Evolutionary conservation across 2,888 invertebrate species (phyloP).

Genomic region (Parnassius apollo): DNA sequence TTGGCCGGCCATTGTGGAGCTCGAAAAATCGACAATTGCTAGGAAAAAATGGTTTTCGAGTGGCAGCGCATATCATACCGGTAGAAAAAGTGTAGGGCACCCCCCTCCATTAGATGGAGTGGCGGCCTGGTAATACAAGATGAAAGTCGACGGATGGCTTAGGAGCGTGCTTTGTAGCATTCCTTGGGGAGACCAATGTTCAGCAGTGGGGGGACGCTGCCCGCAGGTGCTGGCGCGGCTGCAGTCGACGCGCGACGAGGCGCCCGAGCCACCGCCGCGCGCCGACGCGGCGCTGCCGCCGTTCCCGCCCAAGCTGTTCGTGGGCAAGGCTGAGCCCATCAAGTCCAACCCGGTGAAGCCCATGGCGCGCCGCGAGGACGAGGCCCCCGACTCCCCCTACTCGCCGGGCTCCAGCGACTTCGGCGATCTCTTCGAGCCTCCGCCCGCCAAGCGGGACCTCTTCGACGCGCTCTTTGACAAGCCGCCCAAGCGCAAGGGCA

Average conservation of each 20-base stretch:
- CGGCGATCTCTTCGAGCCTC: constrained; percentile 93
- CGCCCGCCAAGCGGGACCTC: constrained; percentile 64
- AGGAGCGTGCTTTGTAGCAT: too few relatives aligned
- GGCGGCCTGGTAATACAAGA: too few relatives aligned
- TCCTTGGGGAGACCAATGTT: too few relatives aligned
- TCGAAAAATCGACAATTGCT: too few relatives aligned
- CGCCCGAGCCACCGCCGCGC: constrained; percentile 59
- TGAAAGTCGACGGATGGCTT: too few relatives aligned
- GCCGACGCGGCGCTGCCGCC: constrained; percentile 41
- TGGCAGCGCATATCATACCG: too few relatives aligned
- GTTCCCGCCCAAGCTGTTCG: constrained; percentile 76
- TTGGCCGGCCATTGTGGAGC: too few relatives aligned
- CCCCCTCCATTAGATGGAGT: too few relatives aligned
- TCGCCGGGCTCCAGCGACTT: constrained; percentile 94
- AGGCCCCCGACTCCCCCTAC: constrained; percentile 85
- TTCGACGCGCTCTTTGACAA: constrained; percentile 85
- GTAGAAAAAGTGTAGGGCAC: too few relatives aligned
- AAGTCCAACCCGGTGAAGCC: constrained; percentile 82
- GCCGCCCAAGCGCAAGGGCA: constrained; percentile 36
- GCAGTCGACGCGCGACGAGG: constrained; percentile 72
- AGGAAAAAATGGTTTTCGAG: too few relatives aligned
- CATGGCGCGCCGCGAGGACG: constrained; percentile 57
- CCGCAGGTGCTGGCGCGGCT: constrained; percentile 76
- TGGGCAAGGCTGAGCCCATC: constrained; percentile 75
- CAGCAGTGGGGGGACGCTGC: too few relatives aligned